A percentile compares a stretch with the other conserved stretches of the same genome.
phyloP scores from a whole-genome alignment of 2,797 vertebrate genomes.

The Syndactyla subalaris region DNA sequence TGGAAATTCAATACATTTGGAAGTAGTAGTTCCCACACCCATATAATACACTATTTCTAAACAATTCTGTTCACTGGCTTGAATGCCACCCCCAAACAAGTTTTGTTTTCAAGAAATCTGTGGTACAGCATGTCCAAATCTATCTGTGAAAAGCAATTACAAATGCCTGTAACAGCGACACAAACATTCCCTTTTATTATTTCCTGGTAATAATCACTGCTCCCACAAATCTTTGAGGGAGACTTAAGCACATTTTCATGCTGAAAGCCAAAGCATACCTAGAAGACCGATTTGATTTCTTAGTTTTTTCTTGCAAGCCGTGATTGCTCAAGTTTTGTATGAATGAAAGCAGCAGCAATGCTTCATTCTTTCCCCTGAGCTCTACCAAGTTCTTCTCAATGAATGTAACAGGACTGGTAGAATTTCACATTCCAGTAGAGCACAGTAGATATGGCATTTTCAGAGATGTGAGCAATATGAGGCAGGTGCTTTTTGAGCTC shows the following conservation, averaged over 20 bases:
- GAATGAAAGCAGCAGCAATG: conserved; percentile 27
- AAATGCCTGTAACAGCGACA: not conserved
- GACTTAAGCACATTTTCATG: conserved; percentile 17
- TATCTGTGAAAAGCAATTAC: not conserved
- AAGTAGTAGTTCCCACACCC: not conserved
- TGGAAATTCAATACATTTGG: conserved; percentile 18
- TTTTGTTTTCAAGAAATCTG: not conserved
- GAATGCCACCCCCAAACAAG: not conserved
- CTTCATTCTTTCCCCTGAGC: conserved; percentile 45
- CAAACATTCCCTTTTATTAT: conserved; percentile 21
- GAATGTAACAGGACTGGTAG: not conserved
- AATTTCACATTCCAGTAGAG: conserved; percentile 51
- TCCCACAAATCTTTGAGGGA: conserved; percentile 18
- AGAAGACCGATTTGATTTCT: conserved; percentile 32
- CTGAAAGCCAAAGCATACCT: conserved; percentile 27
- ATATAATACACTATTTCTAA: conserved; percentile 19
- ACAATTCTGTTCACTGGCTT: not conserved
- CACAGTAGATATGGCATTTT: conserved; percentile 60
- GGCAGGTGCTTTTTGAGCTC: conserved; percentile 43
- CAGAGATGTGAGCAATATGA: conserved; percentile 59
- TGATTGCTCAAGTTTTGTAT: conserved; percentile 17
- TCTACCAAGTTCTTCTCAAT: conserved; percentile 29
- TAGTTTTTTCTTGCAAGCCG: not conserved
- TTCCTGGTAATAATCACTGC: not conserved
- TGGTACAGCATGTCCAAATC: not conserved